Evolutionary conservation across 1,140 invertebrate genomes (phyloP).

Genomic region (Proctacanthus coquilletti): DNA sequence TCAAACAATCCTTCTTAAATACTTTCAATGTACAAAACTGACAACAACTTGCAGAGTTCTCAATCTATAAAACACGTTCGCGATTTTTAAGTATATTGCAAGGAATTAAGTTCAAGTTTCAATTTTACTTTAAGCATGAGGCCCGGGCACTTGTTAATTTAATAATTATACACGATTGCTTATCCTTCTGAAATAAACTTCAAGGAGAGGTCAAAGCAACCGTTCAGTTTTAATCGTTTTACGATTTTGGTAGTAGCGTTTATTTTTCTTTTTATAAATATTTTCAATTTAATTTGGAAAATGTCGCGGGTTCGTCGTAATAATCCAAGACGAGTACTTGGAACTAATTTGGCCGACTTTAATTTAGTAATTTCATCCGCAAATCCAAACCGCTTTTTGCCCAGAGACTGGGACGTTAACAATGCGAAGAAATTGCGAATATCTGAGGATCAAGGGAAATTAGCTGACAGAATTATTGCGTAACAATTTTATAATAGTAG

Average conservation of each 20-base stretch:
- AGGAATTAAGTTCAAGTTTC: too few species aligned
- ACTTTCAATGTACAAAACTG: too few species aligned
- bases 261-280: background rate
- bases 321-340: constrained; percentile 12
- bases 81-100: too few species aligned
- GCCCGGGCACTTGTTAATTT: too few species aligned
- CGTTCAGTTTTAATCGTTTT: background rate
- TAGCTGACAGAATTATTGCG: constrained; percentile 43
- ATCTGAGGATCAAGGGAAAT: constrained; percentile 46
- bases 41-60: too few species aligned
- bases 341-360: constrained; percentile 22
- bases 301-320: background rate
- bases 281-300: background rate
- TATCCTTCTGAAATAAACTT: too few species aligned
- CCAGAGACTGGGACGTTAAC: constrained; percentile 55
- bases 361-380: constrained; percentile 36
- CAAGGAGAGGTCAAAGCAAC: too few species aligned
- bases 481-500: constrained; percentile 12
- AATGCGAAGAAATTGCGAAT: too few species aligned
- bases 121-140: too few species aligned
- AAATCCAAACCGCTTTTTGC: constrained; percentile 41
- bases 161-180: too few species aligned
- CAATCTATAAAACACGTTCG: too few species aligned
- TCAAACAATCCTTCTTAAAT: too few species aligned
- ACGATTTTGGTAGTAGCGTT: background rate